Evolutionary conservation across 2,888 invertebrate genomes (phyloP), one percentile per base, ranked within the genome.

Genomic region (Mechanitis mazaeus): DNA sequence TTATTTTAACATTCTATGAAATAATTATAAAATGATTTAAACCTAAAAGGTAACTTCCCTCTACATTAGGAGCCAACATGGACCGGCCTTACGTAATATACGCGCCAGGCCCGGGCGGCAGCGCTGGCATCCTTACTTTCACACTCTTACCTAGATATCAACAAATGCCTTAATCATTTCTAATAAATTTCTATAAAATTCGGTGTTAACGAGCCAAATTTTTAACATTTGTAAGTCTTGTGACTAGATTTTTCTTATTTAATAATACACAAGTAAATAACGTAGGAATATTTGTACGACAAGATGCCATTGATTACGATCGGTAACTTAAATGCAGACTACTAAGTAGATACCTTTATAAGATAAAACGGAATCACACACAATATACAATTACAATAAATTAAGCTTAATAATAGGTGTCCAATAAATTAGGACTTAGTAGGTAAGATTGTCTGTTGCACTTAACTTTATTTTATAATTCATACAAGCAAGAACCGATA

Each of bases 261-360:
- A 86, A 81, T 84, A 87, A 85, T 87, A 89, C 84, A 77, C 81
- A 84, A 84, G 84, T 88, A 87, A 86, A 86, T 85, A 89, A 88
- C 86, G 87, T 89, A 90, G 90, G 89, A 89, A 89, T 90, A 90
- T 90, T 90, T 90, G 90, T 90, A 90, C 90, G 90, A 89, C 87
- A 85, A 88, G 89, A 89, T 89, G 89, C 88, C 88, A 88, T 86
- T 83, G 84, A 88, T 89, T 87, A 90, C 89, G 87, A 89, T 85
- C 87, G 90, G 90, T 90, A 90, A 90, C 89, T 89, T 87, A 89
- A 90, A 89, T 90, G 89, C 89, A 87, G 84, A 88, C 85, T 86
- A 84, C 79, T 85, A 83, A 84, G 78, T 85, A 87, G 81, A 87
- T 81, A 83, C 84, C 80, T 82, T 79, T 78, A 78, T 77, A 83